Evolutionary conservation across 2,113 vertebrate genomes (phyloP).

Genomic region (Alligator sinensis): DNA sequence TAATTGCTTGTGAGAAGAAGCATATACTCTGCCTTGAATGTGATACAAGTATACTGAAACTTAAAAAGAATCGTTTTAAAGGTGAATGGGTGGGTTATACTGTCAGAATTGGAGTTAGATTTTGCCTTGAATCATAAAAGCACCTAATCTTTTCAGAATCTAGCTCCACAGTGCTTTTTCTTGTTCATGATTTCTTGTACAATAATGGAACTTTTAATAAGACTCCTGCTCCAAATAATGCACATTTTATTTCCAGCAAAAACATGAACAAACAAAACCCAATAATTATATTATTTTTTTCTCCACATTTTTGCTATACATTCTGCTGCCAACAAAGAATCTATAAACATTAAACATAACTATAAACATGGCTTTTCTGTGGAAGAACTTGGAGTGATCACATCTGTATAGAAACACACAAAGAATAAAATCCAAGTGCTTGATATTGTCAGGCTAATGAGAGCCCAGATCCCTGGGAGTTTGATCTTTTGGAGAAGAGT

Average conservation of each 20-base stretch:
- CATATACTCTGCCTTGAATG: conserved; percentile 38
- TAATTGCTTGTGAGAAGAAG: conserved; percentile 57
- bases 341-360: not conserved
- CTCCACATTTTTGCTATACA: not conserved
- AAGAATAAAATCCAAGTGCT: fast-evolving
- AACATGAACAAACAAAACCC: conserved; percentile 35
- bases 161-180: conserved; percentile 45
- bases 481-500: not conserved
- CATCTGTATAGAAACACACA: fast-evolving
- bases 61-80: conserved; percentile 61
- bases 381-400: not conserved
- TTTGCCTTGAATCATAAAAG: conserved; percentile 45
- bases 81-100: conserved; percentile 49
- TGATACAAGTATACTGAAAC: conserved; percentile 59
- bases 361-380: not conserved
- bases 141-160: conserved; percentile 6
- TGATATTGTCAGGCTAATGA: not conserved
- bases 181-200: conserved; percentile 47
- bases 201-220: conserved; percentile 48
- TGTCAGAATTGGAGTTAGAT: not conserved
- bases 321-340: not conserved
- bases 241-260: conserved; percentile 32
- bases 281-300: not conserved
- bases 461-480: not conserved
- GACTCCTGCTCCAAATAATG: conserved; percentile 45